Percentiles rank a stretch among this genome's conserved stretches.
Evolutionary conservation across 2,797 vertebrate genomes (phyloP).

Genomic region (Anabacerthia variegaticeps): DNA sequence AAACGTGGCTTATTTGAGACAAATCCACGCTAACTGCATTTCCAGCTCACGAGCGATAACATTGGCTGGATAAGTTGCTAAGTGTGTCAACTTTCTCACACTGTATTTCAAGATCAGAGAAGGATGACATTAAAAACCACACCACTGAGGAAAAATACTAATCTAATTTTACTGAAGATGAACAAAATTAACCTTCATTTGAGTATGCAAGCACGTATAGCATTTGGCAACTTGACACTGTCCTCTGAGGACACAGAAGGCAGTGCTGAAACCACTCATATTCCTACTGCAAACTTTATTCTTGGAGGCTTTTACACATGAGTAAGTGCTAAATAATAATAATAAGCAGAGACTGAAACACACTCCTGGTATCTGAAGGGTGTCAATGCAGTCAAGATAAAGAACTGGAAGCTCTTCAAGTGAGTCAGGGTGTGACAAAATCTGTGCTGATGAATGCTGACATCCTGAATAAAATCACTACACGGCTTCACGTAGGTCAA

Average conservation of each 20-base stretch:
- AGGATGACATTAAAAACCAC: slow-evolving; percentile 30
- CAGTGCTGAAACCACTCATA: slow-evolving; percentile 13
- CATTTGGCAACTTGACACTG: slow-evolving; percentile 48
- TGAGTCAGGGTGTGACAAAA: slow-evolving; percentile 80
- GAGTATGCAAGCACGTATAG: slow-evolving; percentile 56
- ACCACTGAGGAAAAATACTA: slow-evolving; percentile 51
- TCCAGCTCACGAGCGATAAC: not conserved
- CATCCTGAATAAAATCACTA: slow-evolving; percentile 84
- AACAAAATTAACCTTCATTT: slow-evolving; percentile 77
- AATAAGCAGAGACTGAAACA: slow-evolving; percentile 67
- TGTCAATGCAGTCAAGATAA: slow-evolving; percentile 76
- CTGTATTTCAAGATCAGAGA: slow-evolving; percentile 62
- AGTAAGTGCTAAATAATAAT: slow-evolving; percentile 82
- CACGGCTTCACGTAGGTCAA: slow-evolving; percentile 83
- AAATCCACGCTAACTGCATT: not conserved
- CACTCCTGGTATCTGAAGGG: slow-evolving; percentile 69
- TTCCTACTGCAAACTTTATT: slow-evolving; percentile 56
- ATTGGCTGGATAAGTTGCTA: not conserved
- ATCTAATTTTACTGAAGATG: slow-evolving; percentile 65
- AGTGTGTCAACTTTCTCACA: not conserved
- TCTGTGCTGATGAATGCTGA: slow-evolving; percentile 84
- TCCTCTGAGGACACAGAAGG: slow-evolving; percentile 43
- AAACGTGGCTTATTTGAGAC: not conserved
- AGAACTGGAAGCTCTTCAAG: slow-evolving; percentile 75
- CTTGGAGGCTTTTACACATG: slow-evolving; percentile 64